Evolutionary conservation across 2,888 invertebrate species (phyloP), one percentile per base, ranked within the genome.

Genomic region (Tiliacea citrago): DNA sequence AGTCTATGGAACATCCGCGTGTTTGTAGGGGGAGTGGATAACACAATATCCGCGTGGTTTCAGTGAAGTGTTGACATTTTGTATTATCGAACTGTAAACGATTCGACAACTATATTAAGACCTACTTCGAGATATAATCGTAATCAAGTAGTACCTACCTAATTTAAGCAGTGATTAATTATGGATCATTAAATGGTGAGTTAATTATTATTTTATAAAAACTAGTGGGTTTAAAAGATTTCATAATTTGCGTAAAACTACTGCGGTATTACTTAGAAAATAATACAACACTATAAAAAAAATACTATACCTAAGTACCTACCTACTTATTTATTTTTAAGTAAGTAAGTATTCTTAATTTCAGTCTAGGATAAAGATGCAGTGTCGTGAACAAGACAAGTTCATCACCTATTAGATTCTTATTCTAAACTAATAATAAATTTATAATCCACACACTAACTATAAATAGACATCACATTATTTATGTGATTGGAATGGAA

Each of bases 11-110:
- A 65, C 63, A 77, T 47, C 77, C 75, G 85, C 68, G 71, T 82
- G 66, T 49, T 73, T 18, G 71, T 60, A 58, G 60, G 51, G 60
- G 57, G 45, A 67, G 81, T 81, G 78, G 53, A 63, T 60, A 78
- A 62, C 68, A 81, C 73, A 85, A 81, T 77, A 72, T 83, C 81
- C 84, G 85, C 86, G 85, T 86, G 86, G 84, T 85, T 84, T 83
- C 82, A 88, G 94, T 95, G 95, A 88, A 90, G 94, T 95, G 93
- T 92, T 92, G 90, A 91, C 88, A 86, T 91, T 91, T 88, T 83
- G 77, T 84, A 82, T 61, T 75, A 86, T 85, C 82, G 85, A 88
- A 85, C 81, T 83, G 73, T 71, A 78, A 84, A 82, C 85, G 82
- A 87, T 86, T 79, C 77, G 77, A 84, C 62, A 74, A 84, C 82